Base-by-base conservation (phyloP, 2,888 invertebrate genomes). In the Danaus chrysippus region DNA sequence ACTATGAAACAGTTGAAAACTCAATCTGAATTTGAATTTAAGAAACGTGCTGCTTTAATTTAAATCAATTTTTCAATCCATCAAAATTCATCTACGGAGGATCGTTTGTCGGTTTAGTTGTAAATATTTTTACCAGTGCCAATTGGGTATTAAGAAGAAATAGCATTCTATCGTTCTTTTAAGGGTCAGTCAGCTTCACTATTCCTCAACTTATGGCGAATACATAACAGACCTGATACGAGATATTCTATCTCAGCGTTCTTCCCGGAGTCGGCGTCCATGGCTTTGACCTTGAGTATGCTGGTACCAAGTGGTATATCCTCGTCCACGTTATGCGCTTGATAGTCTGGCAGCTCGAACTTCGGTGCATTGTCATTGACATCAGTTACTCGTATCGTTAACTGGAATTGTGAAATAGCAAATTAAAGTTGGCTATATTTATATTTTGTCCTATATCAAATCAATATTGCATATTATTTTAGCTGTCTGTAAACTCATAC, bases 351-450 rank as follows among this genome's bases (percentile, higher is more conserved):
- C 69, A 99, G 88, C 86, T 98, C 98, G 78, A 97, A 98, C 84
- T 97, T 97, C 0, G 99, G 99, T 10, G 97, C 96, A 85, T 99
- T 99, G 89, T 99, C 99, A 82, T 99, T 99, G 53, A 98, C 97
- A 84, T 99, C 99, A 8, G 96, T 96, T 54, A 99, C 98, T 68
- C 97, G 94, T 69, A 98, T 97, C 3, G 97, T 98, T 55, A 98
- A 85, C 97, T 97, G 91, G 49, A 93, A 92, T 66, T 68, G 64
- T 34, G 17, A 49, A 49, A 15, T 3, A 10, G 10, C 17, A 15
- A 49, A 17, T 49, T 49, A 10, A 17, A 17, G 2, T 8, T 49
- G 17, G 17, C 1, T 10, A 10, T 49, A 10, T 10, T 17, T 13
- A 11, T n/a, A 17, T 10, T 49, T 1, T 10, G 10, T 17, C 15